A percentile compares a stretch with the other conserved stretches of the same genome.
Evolutionary conservation across 2,797 vertebrate genomes (phyloP).

Genomic region (Coilia nasus): DNA sequence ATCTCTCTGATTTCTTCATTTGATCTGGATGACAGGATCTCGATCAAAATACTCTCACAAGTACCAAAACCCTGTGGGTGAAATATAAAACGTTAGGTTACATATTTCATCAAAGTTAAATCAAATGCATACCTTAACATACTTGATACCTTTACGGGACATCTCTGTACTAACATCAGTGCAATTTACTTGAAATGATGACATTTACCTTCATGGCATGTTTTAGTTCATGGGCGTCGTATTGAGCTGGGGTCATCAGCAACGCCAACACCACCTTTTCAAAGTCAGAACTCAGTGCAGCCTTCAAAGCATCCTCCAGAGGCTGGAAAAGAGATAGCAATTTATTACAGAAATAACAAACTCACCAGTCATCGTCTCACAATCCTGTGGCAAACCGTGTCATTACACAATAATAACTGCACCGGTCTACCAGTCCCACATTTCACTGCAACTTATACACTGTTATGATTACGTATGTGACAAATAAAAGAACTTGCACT

Average conservation of each 20-base stretch:
- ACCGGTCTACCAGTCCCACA: no score
- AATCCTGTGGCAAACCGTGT: no score
- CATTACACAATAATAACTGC: neutral
- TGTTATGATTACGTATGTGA: no score
- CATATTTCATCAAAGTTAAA: neutral
- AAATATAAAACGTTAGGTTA: neutral
- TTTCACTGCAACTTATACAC: no score
- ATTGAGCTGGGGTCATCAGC: slow-evolving; percentile 83
- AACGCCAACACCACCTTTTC: slow-evolving; percentile 81
- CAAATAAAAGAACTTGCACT: no score
- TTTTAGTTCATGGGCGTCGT: slow-evolving; percentile 83
- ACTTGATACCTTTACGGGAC: neutral
- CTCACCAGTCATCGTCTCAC: no score
- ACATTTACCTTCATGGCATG: slow-evolving; percentile 83
- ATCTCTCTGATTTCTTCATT: slow-evolving; percentile 81
- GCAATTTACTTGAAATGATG: neutral
- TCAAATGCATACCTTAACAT: neutral
- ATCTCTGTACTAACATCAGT: neutral
- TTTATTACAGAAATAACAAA: neutral
- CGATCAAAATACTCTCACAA: slow-evolving; percentile 81
- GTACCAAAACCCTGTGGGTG: slow-evolving; percentile 82
- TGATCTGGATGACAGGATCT: slow-evolving; percentile 84
- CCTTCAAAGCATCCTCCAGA: slow-evolving; percentile 77
- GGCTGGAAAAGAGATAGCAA: slow-evolving; percentile 64
- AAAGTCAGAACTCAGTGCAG: slow-evolving; percentile 75